phyloP scores from a whole-genome alignment of 2,113 vertebrate species.

The Mus musculus region DNA sequence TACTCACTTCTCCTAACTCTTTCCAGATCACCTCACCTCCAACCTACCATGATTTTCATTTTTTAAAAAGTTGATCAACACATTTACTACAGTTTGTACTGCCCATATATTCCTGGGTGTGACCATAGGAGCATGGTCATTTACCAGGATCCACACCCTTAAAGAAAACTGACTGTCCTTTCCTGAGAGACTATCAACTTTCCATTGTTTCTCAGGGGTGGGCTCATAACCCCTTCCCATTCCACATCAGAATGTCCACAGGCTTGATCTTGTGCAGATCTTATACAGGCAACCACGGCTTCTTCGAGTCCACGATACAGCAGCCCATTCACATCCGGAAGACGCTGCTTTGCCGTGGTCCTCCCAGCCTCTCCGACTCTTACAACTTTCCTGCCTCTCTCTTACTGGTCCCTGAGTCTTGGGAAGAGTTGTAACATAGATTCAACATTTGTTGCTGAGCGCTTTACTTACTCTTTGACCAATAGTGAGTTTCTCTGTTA shows the following conservation, averaged over 20 bases:
- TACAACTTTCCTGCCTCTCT: background rate
- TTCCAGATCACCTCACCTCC: background rate
- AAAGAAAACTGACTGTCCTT: background rate
- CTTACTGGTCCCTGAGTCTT: background rate
- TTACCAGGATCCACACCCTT: background rate
- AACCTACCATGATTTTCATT: background rate
- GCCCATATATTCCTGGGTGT: background rate
- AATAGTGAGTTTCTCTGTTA: background rate
- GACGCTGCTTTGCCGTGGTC: background rate
- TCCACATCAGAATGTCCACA: too few species aligned
- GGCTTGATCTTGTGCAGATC: background rate
- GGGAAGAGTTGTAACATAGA: background rate
- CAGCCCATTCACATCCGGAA: background rate
- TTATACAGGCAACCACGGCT: background rate
- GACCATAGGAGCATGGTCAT: background rate
- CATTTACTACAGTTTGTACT: background rate
- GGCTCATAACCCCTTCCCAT: background rate
- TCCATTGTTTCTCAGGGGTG: background rate
- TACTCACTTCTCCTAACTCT: background rate
- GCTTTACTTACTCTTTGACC: background rate
- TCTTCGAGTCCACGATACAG: background rate
- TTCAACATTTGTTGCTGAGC: background rate
- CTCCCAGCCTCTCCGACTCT: background rate
- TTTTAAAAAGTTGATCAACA: background rate
- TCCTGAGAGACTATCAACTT: background rate